Evolutionary conservation across 2,888 invertebrate genomes (phyloP).

Genomic region (Hemistola chrysoprasaria): DNA sequence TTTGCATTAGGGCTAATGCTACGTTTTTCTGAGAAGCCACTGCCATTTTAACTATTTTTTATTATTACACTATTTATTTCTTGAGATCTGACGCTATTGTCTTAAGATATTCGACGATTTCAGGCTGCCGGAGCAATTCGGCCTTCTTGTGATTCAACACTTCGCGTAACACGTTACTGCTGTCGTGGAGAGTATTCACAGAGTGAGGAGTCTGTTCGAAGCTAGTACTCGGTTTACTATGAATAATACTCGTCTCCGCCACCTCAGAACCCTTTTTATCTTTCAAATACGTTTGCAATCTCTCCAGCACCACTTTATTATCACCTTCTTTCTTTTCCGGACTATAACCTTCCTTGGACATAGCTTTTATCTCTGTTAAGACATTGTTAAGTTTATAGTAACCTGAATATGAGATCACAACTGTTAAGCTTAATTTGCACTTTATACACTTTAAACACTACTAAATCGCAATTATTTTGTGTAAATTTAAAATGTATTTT

Average conservation of each 20-base stretch:
- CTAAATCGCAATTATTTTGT: background rate
- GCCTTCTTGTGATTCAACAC: conserved; percentile 75
- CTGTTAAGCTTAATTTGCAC: background rate
- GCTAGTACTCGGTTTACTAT: conserved; percentile 67
- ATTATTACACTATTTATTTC: too few species aligned
- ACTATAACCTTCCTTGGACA: conserved; percentile 79
- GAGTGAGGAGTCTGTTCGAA: conserved; percentile 52
- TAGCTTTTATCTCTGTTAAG: conserved; percentile 43
- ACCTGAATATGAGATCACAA: background rate
- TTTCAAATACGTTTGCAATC: conserved; percentile 72
- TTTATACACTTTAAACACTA: background rate
- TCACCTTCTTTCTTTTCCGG: conserved; percentile 75
- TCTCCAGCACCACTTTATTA: conserved; percentile 74
- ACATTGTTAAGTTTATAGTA: conserved; percentile 30
- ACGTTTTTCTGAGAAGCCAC: conserved; percentile 63
- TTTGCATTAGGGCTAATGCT: conserved; percentile 69
- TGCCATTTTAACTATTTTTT: too few species aligned
- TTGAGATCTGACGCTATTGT: conserved; percentile 66
- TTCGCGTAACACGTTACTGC: conserved; percentile 67
- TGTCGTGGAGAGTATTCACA: conserved; percentile 55
- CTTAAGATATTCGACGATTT: conserved; percentile 68
- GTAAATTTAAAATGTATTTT: background rate
- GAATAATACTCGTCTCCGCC: conserved; percentile 49
- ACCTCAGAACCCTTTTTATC: conserved; percentile 68
- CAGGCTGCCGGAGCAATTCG: conserved; percentile 70